phyloP scores from a whole-genome alignment of 2,888 invertebrate species.

The Nomada ferruginata region DNA sequence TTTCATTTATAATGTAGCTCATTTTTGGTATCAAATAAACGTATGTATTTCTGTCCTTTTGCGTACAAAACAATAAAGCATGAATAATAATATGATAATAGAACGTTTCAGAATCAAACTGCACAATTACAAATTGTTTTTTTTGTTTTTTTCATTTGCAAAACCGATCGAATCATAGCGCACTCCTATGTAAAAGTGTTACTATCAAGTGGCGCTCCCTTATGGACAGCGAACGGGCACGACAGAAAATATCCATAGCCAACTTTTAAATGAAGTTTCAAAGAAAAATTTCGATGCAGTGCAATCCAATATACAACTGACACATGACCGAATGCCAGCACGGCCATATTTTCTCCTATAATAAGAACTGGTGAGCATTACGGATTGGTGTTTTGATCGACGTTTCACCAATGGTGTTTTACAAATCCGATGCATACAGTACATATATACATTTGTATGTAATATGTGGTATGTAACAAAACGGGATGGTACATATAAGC shows the following conservation, averaged over 20 bases:
- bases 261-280: constrained; percentile 34
- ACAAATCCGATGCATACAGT: constrained; percentile 33
- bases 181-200: background rate
- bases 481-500: constrained; percentile 47
- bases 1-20: background rate
- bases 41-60: background rate
- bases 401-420: constrained; percentile 41
- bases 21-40: background rate
- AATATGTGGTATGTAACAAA: constrained; percentile 43
- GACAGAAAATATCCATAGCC: constrained; percentile 12
- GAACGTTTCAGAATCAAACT: background rate
- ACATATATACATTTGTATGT: background rate
- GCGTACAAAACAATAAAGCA: no score
- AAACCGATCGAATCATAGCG: constrained; percentile 13
- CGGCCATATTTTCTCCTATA: constrained; percentile 6
- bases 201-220: constrained; percentile 46
- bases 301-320: background rate
- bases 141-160: constrained; percentile 10
- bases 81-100: background rate
- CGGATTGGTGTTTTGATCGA: constrained; percentile 40
- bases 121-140: constrained; percentile 4
- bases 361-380: constrained; percentile 6
- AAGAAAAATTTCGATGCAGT: constrained; percentile 9
- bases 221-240: background rate
- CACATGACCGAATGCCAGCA: background rate